Evolutionary conservation across 2,888 invertebrate species (phyloP), one percentile per base, ranked within the genome.

Genomic region (Clunio marinus): DNA sequence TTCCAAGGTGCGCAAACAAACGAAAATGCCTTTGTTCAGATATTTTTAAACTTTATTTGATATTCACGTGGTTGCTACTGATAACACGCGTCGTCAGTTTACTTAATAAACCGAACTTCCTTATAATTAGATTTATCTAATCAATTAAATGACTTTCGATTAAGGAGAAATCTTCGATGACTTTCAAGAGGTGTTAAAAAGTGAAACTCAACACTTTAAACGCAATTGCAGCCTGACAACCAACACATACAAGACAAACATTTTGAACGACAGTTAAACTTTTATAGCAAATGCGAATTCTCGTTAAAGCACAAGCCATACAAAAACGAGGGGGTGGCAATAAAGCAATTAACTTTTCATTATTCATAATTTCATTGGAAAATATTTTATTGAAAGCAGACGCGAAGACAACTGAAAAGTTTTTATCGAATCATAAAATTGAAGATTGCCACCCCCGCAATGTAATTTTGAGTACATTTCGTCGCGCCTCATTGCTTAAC

Each of bases 1-100:
- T 57, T 24, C 57, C 57, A 57, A 57, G 57, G 57, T 57, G 25
- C 13, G 4, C 57, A 57, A 57, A 57, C 13, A 57, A 27, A 51
- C 41, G 41, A 17, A 17, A n/a, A n/a, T n/a, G n/a, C 3, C 20
- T 51, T 22, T 7, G 57, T 27, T 51, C 51, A 17, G 22, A 13
- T n/a, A n/a, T n/a, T 15, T 41, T 32, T 32, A 32, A 32, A 8
- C 22, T 2, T 51, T 51, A 51, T 51, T 51, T 51, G 17, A 13
- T 17, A 22, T 51, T 51, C 5, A 17, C 51, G 20, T 51, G 51
- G 51, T 5, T 15, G 2, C 51, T 22, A 22, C 22, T 51, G 51
- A 51, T 51, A 51, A 51, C 2, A 51, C 35, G 5, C 35, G 35
- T 8, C 35, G 5, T 32, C 35, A 51, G n/a, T 51, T 51, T 22